Percentiles rank a stretch among this genome's conserved stretches.
Evolutionary conservation across 35 echinoderm and acorn worm genomes (phyloP).

Genomic region (Strongylocentrotus purpuratus): DNA sequence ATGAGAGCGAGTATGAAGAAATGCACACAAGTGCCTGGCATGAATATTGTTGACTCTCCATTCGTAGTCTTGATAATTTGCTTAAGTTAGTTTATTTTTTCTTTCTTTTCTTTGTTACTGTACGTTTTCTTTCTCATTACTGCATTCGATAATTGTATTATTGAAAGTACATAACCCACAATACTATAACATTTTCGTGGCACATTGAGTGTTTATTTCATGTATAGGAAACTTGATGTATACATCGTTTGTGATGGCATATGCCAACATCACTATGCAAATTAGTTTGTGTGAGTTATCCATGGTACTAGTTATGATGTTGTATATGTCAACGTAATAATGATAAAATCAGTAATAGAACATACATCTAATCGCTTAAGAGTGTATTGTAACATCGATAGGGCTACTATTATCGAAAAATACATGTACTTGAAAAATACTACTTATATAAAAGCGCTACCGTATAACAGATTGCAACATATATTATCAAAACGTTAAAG

Average conservation of each 20-base stretch:
- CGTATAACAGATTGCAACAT: neutral
- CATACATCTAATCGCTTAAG: neutral
- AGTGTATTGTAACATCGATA: neutral
- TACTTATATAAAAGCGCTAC: neutral
- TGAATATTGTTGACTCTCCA: neutral
- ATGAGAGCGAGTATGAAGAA: neutral
- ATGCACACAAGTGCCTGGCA: conserved; percentile 35
- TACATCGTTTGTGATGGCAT: neutral
- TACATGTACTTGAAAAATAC: neutral
- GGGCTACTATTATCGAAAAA: neutral
- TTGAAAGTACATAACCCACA: neutral
- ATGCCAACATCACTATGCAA: neutral
- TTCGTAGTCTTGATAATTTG: conserved; percentile 35
- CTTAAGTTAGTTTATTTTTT: neutral
- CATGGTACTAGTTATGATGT: neutral
- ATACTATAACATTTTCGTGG: neutral
- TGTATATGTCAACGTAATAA: neutral
- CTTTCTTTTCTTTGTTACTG: neutral
- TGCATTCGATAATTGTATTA: neutral
- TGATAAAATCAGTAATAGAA: neutral
- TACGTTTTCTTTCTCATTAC: neutral
- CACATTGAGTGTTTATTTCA: neutral
- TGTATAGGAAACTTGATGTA: neutral
- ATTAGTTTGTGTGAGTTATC: neutral
- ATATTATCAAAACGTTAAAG: neutral